Conservation (phyloP, 2,888 invertebrate genomes). For the Clostera curtula region DNA sequence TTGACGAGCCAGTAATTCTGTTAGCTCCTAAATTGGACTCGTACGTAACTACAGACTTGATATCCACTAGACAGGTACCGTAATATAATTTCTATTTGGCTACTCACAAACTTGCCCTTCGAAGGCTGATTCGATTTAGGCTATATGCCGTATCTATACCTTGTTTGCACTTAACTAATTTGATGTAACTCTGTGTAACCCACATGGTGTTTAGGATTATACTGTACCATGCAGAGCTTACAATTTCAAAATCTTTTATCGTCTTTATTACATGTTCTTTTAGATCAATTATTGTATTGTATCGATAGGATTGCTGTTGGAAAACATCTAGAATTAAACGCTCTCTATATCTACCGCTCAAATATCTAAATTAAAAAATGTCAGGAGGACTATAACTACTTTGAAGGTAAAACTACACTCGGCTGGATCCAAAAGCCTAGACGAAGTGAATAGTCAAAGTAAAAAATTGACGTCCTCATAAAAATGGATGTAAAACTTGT, state of each 20-base stretch:
- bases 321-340: too few species aligned
- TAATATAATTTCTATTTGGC: slow-evolving; percentile 34
- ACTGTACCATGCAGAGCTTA: not conserved
- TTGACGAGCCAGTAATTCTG: slow-evolving; percentile 22
- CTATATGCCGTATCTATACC: slow-evolving; percentile 5
- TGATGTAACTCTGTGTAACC: too few species aligned
- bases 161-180: slow-evolving; percentile 13
- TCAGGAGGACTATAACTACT: too few species aligned
- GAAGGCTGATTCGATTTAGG: slow-evolving; percentile 25
- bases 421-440: slow-evolving; percentile 20
- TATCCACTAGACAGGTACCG: slow-evolving; percentile 23
- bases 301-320: too few species aligned
- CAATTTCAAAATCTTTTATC: too few species aligned
- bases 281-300: slow-evolving; percentile 4
- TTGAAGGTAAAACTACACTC: too few species aligned
- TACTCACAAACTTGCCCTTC: slow-evolving; percentile 20
- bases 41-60: slow-evolving; percentile 20
- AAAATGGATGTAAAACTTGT: slow-evolving; percentile 42
- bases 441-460: slow-evolving; percentile 23
- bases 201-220: too few species aligned
- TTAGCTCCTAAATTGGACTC: slow-evolving; percentile 19
- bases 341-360: too few species aligned
- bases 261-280: too few species aligned
- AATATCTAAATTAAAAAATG: too few species aligned
- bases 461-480: slow-evolving; percentile 32